phyloP scores from a whole-genome alignment of 2,888 invertebrate species.

The Leucoptera coffeella region DNA sequence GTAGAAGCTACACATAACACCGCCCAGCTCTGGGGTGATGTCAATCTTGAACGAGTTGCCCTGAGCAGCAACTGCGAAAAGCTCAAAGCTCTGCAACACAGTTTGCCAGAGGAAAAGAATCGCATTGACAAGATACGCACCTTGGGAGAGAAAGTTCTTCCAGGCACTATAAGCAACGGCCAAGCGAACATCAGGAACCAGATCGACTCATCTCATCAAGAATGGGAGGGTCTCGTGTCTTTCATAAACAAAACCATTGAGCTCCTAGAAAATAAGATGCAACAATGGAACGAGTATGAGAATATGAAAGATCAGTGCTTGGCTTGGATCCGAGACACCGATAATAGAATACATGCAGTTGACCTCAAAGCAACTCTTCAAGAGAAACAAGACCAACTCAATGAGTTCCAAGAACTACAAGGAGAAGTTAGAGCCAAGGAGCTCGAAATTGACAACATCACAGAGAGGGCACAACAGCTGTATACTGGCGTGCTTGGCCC shows the following conservation, averaged over 20 bases:
- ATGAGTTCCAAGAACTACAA: conserved; percentile 70
- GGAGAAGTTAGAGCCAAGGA: conserved; percentile 88
- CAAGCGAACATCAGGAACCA: conserved; percentile 82
- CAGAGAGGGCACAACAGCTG: conserved; percentile 82
- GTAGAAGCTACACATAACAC: conserved; percentile 78
- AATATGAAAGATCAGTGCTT: conserved; percentile 77
- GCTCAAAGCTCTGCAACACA: conserved; percentile 70
- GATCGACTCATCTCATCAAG: conserved; percentile 82
- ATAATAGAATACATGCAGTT: conserved; percentile 80
- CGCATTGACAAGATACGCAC: conserved; percentile 73
- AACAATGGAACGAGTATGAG: conserved; percentile 91
- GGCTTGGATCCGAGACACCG: conserved; percentile 82
- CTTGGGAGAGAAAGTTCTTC: conserved; percentile 85
- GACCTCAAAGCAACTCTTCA: conserved; percentile 75
- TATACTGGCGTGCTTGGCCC: conserved; percentile 68
- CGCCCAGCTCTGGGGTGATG: conserved; percentile 76
- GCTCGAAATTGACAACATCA: conserved; percentile 86
- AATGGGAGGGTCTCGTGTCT: conserved; percentile 80
- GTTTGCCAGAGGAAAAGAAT: conserved; percentile 79
- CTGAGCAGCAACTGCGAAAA: conserved; percentile 83
- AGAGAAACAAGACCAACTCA: conserved; percentile 81
- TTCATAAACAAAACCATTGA: conserved; percentile 73
- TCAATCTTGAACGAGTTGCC: conserved; percentile 76
- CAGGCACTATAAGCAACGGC: conserved; percentile 76
- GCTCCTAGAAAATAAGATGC: conserved; percentile 72